Conservation (phyloP, 2,797 vertebrate genomes). For the Galago senegalensis region DNA sequence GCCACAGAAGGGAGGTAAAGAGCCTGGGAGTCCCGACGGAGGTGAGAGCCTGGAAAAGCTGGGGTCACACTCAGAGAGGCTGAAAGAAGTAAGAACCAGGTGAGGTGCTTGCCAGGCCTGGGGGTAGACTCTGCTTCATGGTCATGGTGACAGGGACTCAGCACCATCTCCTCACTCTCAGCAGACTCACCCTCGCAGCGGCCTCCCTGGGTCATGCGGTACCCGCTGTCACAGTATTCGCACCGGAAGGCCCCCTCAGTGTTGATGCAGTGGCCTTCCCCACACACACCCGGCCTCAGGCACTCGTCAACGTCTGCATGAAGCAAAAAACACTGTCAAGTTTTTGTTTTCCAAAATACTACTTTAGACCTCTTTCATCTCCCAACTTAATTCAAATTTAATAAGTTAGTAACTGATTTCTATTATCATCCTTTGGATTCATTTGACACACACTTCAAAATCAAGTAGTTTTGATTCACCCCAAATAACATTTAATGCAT, state of each 20-base stretch:
- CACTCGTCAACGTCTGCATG: constrained; percentile 92
- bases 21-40: neutral
- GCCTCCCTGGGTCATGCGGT: constrained; percentile 89
- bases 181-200: constrained; percentile 91
- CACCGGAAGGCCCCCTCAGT: constrained; percentile 91
- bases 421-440: neutral
- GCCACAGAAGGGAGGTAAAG: neutral
- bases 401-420: neutral
- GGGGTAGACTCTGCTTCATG: neutral
- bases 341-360: neutral
- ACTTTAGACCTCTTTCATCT: neutral
- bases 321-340: neutral
- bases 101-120: rapidly evolving
- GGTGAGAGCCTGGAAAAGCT: rapidly evolving
- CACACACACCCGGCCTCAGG: constrained; percentile 88
- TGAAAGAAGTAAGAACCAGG: neutral
- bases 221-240: constrained; percentile 91
- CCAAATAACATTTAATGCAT: neutral
- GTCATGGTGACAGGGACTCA: rapidly evolving
- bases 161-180: rapidly evolving
- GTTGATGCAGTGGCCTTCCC: constrained; percentile 91
- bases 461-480: neutral
- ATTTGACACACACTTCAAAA: neutral
- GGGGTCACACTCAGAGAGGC: rapidly evolving
- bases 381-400: neutral